A percentile compares a stretch with the other conserved stretches of the same genome.
phyloP scores from a whole-genome alignment of 2,113 vertebrate genomes.

The Mus musculus region GRCm39 chr11:13328501-13329000 shows the following conservation, averaged over 20 bases:
- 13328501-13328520: background rate
- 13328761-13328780: background rate
- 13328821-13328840: background rate
- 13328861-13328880: background rate
- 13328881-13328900: background rate
- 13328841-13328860: background rate
- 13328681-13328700: background rate
- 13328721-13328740: background rate
- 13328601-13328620: background rate
- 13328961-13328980: background rate
- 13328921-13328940: background rate
- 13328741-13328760: background rate
- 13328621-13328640: background rate
- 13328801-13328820: background rate
- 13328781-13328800: background rate
- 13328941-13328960: background rate
- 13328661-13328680: background rate
- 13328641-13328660: background rate
- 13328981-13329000: background rate
- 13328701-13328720: fast-evolving
- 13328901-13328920: background rate
- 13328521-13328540: background rate
- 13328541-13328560: background rate
- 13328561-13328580: background rate
- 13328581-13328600: background rate